phyloP scores from a whole-genome alignment of 1,140 invertebrate species.

The Cyclargus thomasi region DNA sequence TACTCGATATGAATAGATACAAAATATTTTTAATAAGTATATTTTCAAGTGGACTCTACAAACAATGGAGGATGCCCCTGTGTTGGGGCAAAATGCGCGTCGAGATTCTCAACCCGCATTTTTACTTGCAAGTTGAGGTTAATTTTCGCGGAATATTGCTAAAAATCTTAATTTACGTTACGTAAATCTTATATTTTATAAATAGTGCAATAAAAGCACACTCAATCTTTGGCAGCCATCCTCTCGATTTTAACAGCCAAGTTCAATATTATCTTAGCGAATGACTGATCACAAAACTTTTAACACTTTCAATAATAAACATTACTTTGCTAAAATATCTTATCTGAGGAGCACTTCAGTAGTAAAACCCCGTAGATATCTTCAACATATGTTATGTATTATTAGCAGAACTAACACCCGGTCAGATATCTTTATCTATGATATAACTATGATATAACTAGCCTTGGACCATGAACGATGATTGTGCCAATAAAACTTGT shows the following conservation, averaged over 20 bases:
- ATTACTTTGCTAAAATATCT: neutral
- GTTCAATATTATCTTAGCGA: neutral
- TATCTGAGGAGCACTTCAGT: neutral
- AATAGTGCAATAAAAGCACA: conserved; percentile 23
- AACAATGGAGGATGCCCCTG: too few relatives aligned
- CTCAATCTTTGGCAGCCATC: neutral
- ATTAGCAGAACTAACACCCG: too few relatives aligned
- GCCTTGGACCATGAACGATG: neutral
- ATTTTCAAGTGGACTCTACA: too few relatives aligned
- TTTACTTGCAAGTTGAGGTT: too few relatives aligned
- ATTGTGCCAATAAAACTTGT: neutral
- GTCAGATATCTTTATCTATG: neutral
- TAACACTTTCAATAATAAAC: neutral
- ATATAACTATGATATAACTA: too few relatives aligned
- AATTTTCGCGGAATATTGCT: too few relatives aligned
- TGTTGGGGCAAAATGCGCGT: too few relatives aligned
- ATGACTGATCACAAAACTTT: neutral
- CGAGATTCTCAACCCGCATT: too few relatives aligned
- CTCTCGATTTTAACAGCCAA: neutral
- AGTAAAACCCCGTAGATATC: neutral
- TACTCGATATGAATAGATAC: too few relatives aligned
- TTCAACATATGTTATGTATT: too few relatives aligned
- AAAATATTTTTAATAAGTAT: too few relatives aligned
- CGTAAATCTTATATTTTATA: neutral
- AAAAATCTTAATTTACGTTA: too few relatives aligned